phyloP scores from a whole-genome alignment of 2,888 invertebrate genomes.

The Rhabditoides inermis region DNA sequence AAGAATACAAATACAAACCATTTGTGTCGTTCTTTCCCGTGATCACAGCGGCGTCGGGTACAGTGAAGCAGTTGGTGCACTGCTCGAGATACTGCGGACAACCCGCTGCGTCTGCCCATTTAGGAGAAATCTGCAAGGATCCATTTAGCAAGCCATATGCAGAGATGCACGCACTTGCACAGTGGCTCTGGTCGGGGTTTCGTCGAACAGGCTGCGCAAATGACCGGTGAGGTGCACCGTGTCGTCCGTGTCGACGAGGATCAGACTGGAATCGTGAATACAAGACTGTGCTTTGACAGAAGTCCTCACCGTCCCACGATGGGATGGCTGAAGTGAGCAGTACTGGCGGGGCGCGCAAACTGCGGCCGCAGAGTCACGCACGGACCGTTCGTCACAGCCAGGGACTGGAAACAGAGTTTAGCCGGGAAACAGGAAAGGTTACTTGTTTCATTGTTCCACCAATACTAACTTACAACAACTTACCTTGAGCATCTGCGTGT shows the following conservation, averaged over 20 bases:
- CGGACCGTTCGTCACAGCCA: constrained; percentile 13
- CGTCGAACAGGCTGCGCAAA: constrained; percentile 24
- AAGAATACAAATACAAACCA: not conserved
- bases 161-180: constrained; percentile 11
- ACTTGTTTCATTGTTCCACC: not conserved
- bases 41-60: constrained; percentile 29
- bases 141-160: not conserved
- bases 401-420: constrained; percentile 15
- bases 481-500: constrained; percentile 32
- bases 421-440: too few species aligned
- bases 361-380: constrained; percentile 32
- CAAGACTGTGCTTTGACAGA: not conserved
- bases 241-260: constrained; percentile 30
- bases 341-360: constrained; percentile 24
- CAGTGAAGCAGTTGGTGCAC: constrained; percentile 22
- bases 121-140: constrained; percentile 18
- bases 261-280: constrained; percentile 13
- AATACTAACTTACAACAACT: not conserved
- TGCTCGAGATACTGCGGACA: constrained; percentile 16
- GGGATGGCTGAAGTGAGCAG: constrained; percentile 27
- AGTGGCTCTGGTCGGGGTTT: constrained; percentile 25
- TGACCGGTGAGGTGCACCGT: constrained; percentile 29
- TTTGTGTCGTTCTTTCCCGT: constrained; percentile 26
- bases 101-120: constrained; percentile 14
- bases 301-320: constrained; percentile 20